These are phyloP conservation scores for Erythrocercus mccallii DNA, from an alignment of 2,113 vertebrate genomes.

Conservation along the genomic window DNA sequence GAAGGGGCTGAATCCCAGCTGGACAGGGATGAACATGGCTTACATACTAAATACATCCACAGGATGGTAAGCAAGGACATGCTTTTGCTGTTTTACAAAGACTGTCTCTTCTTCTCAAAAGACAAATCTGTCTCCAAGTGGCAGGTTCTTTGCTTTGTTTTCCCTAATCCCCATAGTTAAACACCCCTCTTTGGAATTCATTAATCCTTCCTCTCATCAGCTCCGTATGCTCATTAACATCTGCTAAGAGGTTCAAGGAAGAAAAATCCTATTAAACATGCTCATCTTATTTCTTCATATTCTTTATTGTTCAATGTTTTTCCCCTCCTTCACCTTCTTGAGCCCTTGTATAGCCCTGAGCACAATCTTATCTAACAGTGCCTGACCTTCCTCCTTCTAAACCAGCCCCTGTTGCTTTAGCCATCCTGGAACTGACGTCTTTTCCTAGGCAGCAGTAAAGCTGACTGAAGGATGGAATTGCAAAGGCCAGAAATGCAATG, in stretches of 20 bases:
- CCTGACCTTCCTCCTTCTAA: neutral
- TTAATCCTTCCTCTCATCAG: constrained; percentile 60
- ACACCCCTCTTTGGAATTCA: constrained; percentile 56
- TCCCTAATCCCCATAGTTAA: constrained; percentile 59
- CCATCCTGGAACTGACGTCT: neutral
- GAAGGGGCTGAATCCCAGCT: constrained; percentile 83
- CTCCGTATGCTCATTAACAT: constrained; percentile 41
- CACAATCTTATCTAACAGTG: neutral
- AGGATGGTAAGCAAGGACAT: constrained; percentile 83
- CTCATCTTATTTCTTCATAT: constrained; percentile 32
- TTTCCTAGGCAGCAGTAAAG: neutral
- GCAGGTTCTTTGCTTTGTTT: constrained; percentile 56
- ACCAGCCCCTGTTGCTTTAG: neutral
- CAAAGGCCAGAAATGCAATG: neutral
- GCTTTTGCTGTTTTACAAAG: constrained; percentile 39
- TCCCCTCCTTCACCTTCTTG: neutral
- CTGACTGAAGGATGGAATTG: neutral
- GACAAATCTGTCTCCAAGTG: constrained; percentile 23
- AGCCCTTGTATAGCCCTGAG: neutral
- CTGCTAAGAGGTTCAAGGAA: constrained; percentile 55
- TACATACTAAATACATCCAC: constrained; percentile 97
- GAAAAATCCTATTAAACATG: constrained; percentile 46
- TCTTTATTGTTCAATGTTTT: neutral
- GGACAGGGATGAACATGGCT: constrained; percentile 86
- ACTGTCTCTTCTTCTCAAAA: neutral